Percentiles rank a stretch among this genome's conserved stretches.
These are phyloP conservation scores for Drosophila pandora DNA, from an alignment of 1,140 invertebrate genomes.

Conservation along the genomic window DNA sequence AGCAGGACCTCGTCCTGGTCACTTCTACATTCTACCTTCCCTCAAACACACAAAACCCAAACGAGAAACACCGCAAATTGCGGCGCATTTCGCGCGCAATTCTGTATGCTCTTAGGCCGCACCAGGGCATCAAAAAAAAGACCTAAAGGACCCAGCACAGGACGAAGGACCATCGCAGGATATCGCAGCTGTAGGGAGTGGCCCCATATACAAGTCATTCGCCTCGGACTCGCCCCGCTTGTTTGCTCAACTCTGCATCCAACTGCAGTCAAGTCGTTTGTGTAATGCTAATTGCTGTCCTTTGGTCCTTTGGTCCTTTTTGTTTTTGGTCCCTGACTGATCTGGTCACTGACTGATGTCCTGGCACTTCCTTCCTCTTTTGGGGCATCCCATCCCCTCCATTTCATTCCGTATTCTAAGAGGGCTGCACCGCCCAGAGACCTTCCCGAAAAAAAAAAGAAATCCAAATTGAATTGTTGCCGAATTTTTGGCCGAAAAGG, in stretches of 20 bases:
- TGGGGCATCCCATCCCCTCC: not conserved
- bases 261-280: slow-evolving; percentile 71
- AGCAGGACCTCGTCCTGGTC: not conserved
- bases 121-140: not conserved
- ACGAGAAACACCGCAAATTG: slow-evolving; percentile 70
- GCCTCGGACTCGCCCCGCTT: slow-evolving; percentile 42
- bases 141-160: not conserved
- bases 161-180: not conserved
- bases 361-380: slow-evolving; percentile 5
- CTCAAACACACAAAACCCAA: not conserved
- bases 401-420: slow-evolving; percentile 43
- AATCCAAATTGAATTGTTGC: slow-evolving; percentile 46
- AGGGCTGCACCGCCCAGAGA: slow-evolving; percentile 11
- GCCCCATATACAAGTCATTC: slow-evolving; percentile 77
- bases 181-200: slow-evolving; percentile 27
- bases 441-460: not conserved
- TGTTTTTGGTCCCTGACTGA: not conserved
- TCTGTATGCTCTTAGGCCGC: slow-evolving; percentile 63
- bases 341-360: slow-evolving; percentile 4
- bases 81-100: slow-evolving; percentile 57
- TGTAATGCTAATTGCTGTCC: slow-evolving; percentile 72
- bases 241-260: slow-evolving; percentile 42
- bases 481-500: slow-evolving; percentile 38
- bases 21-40: not conserved
- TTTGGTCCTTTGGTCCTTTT: not conserved